Base-by-base conservation (phyloP, 2,113 vertebrate species). In the Benitochromis conjunctus region DNA sequence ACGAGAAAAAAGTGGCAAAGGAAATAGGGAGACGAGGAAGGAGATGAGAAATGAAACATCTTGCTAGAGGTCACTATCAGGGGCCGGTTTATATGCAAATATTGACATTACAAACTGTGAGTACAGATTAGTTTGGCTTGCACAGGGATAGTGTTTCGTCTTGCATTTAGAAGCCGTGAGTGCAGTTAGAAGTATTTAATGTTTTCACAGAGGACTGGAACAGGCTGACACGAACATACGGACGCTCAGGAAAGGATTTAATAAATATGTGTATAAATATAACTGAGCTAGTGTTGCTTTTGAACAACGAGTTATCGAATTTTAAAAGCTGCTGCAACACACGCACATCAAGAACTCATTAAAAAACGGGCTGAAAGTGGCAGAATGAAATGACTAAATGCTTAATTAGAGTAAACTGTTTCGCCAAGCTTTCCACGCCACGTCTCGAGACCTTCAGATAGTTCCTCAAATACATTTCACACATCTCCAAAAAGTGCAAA, bases 11-110 rank as follows among this genome's bases (percentile, higher is more conserved):
- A 80, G 60, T 46, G 62, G 41, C 18, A 69, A 84, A 80, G 77
- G 41, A 76, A 26, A 56, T n/a, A 62, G 21, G 76, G 57, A 51
- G 71, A 71, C 54, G 24, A 54, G 29, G 69, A 71, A 38, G 53
- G 29, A 66, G 78, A 85, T 38, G 69, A 91, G 62, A 55, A 83
- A 80, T 69, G 26, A 82, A 85, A 77, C 57, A 66, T 88, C 53
- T 74, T 77, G 55, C 81, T 60, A 62, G 84, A 71, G 84, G 66
- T 85, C 34, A 4, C 14, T 12, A 55, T 74, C 16, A 0, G 7
- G 43, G 14, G 5, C 26, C 5, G 1, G 31, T 80, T 66, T 21
- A 48, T 26, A 38, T 77, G 76, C 31, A 86, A 90, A 86, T 62
- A 79, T 87, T 81, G 66, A 43, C 66, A 46, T 14, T 71, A 43